phyloP scores from a whole-genome alignment of 2,888 invertebrate species.

The Scrobipalpa atriplicella region DNA sequence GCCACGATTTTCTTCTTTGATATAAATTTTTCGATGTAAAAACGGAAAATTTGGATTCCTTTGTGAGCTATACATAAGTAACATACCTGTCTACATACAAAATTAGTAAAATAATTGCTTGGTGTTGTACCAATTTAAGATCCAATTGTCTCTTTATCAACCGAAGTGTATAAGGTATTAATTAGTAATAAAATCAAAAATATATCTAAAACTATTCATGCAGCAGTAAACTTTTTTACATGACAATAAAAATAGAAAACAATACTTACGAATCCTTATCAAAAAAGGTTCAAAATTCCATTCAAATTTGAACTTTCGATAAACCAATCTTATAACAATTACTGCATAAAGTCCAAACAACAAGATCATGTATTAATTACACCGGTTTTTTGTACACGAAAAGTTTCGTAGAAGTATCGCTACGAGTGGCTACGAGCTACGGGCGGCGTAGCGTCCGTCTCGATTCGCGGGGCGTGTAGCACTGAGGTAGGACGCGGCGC shows the following conservation, averaged over 20 bases:
- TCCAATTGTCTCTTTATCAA: too few species aligned
- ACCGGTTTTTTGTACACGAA: conserved; percentile 21
- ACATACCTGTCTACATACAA: too few species aligned
- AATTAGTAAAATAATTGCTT: too few species aligned
- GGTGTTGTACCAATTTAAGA: too few species aligned
- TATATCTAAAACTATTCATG: too few species aligned
- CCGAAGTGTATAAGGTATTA: too few species aligned
- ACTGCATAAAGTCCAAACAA: conserved; percentile 35
- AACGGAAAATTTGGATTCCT: not conserved
- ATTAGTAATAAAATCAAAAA: too few species aligned
- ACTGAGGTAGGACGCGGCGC: conserved; percentile 52
- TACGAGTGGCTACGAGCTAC: conserved; percentile 48
- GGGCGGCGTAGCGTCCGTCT: conserved; percentile 59
- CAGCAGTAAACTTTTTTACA: too few species aligned
- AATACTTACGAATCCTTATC: conserved; percentile 62
- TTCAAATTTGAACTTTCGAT: conserved; percentile 31
- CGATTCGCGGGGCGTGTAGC: conserved; percentile 65
- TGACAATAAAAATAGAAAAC: not conserved
- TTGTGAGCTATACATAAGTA: too few species aligned
- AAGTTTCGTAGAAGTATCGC: conserved; percentile 55
- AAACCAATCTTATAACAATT: conserved; percentile 28
- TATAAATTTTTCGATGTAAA: not conserved
- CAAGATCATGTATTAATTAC: not conserved
- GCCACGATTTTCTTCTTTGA: not conserved
- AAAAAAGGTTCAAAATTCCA: conserved; percentile 44